Evolutionary conservation across 2,797 vertebrate genomes (phyloP).

Genomic region (Xerus rutilus): DNA sequence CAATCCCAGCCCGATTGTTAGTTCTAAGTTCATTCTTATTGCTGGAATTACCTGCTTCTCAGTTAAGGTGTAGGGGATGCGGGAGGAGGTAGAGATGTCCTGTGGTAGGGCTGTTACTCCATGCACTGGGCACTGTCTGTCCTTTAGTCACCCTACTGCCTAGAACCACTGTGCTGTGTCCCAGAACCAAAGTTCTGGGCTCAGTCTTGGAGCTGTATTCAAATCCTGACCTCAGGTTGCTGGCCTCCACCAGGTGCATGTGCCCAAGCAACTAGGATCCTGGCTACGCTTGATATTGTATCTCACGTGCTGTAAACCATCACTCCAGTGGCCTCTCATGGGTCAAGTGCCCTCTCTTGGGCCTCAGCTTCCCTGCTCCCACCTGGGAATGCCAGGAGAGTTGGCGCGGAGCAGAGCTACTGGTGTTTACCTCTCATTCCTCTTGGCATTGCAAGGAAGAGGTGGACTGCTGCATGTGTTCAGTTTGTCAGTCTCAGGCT

Average conservation of each 20-base stretch:
- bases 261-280: neutral
- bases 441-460: neutral
- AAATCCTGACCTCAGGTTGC: neutral
- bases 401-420: neutral
- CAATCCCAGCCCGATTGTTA: no score
- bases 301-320: neutral
- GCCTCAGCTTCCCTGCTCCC: neutral
- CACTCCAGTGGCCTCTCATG: neutral
- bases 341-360: neutral
- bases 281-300: accelerated
- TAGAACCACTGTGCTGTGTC: neutral
- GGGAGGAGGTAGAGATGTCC: neutral
- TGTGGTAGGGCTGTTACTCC: neutral
- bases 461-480: neutral
- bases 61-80: neutral
- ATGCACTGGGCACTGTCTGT: neutral
- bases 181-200: neutral
- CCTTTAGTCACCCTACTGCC: neutral
- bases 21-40: neutral
- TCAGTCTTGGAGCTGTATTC: neutral
- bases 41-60: neutral
- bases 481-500: neutral
- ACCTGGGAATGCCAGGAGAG: neutral
- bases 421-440: neutral
- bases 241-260: neutral